Conservation (phyloP, 2,113 vertebrate species). For the pig (Sus scrofa) region DNA sequence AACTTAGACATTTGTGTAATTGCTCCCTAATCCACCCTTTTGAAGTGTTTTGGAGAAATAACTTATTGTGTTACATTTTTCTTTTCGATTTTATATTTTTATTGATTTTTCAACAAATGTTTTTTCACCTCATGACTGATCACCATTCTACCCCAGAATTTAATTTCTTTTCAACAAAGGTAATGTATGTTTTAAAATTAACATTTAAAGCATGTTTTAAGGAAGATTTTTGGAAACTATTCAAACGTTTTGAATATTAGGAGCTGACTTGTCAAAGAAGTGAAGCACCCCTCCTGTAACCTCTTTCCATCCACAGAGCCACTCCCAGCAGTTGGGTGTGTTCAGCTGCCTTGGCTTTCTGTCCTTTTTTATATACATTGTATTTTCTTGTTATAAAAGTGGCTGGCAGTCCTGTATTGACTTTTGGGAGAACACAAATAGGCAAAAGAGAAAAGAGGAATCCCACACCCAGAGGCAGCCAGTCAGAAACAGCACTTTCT, state of each 20-base stretch:
- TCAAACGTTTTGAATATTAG: neutral
- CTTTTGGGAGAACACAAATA: neutral
- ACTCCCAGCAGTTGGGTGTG: neutral
- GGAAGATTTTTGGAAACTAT: neutral
- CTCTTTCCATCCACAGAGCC: neutral
- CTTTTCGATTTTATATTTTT: constrained; percentile 50
- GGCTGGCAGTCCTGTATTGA: constrained; percentile 25
- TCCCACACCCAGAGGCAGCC: constrained; percentile 15
- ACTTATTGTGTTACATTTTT: neutral
- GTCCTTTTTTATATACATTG: neutral
- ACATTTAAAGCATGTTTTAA: neutral
- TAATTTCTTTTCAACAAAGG: neutral
- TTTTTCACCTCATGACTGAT: too few relatives aligned
- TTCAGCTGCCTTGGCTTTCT: constrained; percentile 14
- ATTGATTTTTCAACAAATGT: neutral
- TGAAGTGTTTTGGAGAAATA: neutral
- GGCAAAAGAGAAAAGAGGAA: neutral
- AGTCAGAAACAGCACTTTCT: neutral
- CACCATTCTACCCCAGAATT: too few relatives aligned
- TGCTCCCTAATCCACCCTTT: neutral
- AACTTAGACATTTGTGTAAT: constrained; percentile 3
- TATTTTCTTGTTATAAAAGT: constrained; percentile 51
- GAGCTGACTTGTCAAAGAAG: neutral
- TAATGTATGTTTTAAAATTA: neutral
- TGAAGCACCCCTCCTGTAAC: neutral